A percentile compares a stretch with the other conserved stretches of the same genome.
phyloP scores from a whole-genome alignment of 2,797 vertebrate species.

The Dendrocincla fuliginosa region DNA sequence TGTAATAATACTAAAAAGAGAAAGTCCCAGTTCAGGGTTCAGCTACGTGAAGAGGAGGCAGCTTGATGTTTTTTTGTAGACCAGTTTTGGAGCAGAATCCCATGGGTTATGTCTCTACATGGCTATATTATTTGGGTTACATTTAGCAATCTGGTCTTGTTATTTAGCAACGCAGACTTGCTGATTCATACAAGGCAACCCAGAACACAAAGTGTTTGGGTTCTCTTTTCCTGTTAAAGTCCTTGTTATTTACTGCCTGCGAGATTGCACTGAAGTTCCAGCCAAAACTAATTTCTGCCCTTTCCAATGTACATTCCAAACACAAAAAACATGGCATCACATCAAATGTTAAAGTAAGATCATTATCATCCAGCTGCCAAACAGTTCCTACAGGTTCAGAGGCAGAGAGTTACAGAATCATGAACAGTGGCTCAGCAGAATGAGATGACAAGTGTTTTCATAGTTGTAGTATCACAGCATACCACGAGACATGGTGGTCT shows the following conservation, averaged over 20 bases:
- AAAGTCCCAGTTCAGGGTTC: constrained; percentile 41
- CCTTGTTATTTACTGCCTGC: constrained; percentile 59
- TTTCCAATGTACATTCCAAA: constrained; percentile 61
- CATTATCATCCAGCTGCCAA: constrained; percentile 38
- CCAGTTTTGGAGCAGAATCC: constrained; percentile 11
- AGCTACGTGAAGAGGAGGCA: constrained; percentile 30
- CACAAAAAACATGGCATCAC: constrained; percentile 45
- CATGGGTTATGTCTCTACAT: constrained; percentile 53
- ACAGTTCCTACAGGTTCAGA: constrained; percentile 40
- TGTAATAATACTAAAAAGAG: constrained; percentile 43
- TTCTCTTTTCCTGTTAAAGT: constrained; percentile 63
- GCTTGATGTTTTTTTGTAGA: background rate
- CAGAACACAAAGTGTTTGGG: constrained; percentile 52
- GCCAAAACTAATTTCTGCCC: constrained; percentile 52
- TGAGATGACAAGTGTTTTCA: background rate
- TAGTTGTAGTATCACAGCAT: background rate
- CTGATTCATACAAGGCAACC: constrained; percentile 56
- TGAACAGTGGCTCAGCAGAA: background rate
- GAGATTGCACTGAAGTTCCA: constrained; percentile 44
- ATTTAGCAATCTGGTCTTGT: constrained; percentile 12
- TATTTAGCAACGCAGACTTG: constrained; percentile 53
- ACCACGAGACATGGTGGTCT: background rate
- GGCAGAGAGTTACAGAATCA: background rate
- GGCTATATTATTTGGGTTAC: constrained; percentile 39
- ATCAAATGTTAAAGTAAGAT: constrained; percentile 58